Conservation (phyloP, 2,797 vertebrate genomes). For the Cygnus olor region DNA sequence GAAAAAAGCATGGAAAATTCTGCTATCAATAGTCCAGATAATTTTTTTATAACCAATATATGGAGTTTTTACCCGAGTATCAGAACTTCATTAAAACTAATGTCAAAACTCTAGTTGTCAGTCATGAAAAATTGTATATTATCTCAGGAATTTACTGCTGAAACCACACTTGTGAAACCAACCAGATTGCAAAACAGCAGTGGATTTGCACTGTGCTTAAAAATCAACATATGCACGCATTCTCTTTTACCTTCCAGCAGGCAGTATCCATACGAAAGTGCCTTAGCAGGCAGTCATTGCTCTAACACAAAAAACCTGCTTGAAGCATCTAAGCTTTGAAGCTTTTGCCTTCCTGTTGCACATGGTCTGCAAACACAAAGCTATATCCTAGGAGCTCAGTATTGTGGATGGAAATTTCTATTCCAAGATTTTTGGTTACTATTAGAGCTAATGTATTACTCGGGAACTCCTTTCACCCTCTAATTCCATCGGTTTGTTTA, state of each 20-base stretch:
- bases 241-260: neutral
- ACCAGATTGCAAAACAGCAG: neutral
- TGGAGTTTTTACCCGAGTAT: neutral
- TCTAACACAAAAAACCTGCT: neutral
- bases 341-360: neutral
- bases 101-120: neutral
- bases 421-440: neutral
- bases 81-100: neutral
- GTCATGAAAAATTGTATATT: neutral
- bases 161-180: neutral
- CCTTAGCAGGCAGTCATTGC: neutral
- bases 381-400: neutral
- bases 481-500: neutral
- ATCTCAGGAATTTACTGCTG: neutral
- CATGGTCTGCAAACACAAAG: neutral
- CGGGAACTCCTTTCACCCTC: neutral
- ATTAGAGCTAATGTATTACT: neutral
- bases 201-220: neutral
- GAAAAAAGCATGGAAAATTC: neutral
- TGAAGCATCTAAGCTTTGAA: neutral
- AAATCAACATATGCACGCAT: neutral
- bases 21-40: neutral
- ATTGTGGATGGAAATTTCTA: neutral
- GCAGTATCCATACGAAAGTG: neutral
- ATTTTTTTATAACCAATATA: neutral